Percentiles rank a stretch among this genome's conserved stretches.
Conservation (phyloP, 1,140 invertebrate genomes). For the Stegodyphus mimosarum region DNA sequence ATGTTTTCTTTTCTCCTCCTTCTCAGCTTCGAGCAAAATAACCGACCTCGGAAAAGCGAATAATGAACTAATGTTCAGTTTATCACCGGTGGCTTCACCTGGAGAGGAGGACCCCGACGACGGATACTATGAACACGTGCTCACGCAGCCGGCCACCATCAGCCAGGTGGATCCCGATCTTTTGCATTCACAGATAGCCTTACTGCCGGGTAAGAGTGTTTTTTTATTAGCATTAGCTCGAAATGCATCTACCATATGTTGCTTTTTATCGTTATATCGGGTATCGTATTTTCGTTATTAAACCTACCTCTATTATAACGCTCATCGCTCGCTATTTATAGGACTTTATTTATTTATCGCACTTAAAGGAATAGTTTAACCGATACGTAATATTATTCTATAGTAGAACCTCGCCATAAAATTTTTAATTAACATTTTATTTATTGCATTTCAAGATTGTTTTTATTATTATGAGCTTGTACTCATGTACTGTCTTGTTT, state of each 20-base stretch:
- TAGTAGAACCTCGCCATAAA: no score
- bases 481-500: no score
- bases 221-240: neutral
- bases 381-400: no score
- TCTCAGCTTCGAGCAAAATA: constrained; percentile 2
- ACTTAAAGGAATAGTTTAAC: no score
- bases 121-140: constrained; percentile 43
- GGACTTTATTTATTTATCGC: no score
- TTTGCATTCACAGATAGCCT: constrained; percentile 47
- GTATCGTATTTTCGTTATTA: no score
- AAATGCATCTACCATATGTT: neutral
- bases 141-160: constrained; percentile 29
- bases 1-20: neutral
- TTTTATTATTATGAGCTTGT: no score
- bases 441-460: no score
- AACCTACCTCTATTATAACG: no score
- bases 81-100: neutral
- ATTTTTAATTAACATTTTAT: no score
- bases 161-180: constrained; percentile 56
- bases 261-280: neutral
- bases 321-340: no score
- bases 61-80: constrained; percentile 13
- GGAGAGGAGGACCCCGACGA: constrained; percentile 53
- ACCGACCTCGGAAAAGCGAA: neutral
- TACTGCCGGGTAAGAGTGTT: constrained; percentile 54